phyloP scores from a whole-genome alignment of 2,888 invertebrate species.

The Campoplex capitator region DNA sequence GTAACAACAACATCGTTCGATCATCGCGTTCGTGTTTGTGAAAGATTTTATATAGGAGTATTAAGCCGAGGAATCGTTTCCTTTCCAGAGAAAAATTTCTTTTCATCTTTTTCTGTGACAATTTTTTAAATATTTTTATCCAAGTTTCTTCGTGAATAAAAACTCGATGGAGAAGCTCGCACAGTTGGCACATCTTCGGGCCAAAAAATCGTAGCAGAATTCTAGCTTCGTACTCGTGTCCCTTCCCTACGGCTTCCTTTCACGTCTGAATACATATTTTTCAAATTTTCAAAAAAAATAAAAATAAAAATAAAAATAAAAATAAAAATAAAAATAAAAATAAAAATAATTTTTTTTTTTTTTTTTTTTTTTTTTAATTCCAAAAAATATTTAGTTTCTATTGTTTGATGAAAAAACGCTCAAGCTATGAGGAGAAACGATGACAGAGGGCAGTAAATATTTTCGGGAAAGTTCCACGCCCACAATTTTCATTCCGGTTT shows the following conservation, averaged over 20 bases:
- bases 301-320: no score
- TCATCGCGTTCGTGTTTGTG: neutral
- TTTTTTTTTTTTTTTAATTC: no score
- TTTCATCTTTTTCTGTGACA: neutral
- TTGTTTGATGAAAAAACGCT: neutral
- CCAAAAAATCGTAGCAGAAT: neutral
- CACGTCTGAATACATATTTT: neutral
- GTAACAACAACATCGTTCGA: neutral
- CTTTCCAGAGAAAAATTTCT: neutral
- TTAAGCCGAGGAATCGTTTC: neutral
- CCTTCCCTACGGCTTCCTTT: neutral
- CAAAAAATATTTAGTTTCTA: neutral
- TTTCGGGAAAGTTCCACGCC: neutral
- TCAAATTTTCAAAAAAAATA: no score
- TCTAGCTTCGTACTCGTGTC: neutral
- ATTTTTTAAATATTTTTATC: neutral
- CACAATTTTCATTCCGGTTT: neutral
- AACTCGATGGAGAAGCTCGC: neutral
- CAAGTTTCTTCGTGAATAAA: neutral
- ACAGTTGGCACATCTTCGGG: neutral
- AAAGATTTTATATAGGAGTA: neutral
- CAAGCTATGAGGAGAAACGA: neutral
- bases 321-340: no score
- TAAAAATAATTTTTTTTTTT: no score
- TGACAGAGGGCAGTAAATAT: neutral